phyloP scores from a whole-genome alignment of 1,140 invertebrate species.

The Drosophila miranda region DNA sequence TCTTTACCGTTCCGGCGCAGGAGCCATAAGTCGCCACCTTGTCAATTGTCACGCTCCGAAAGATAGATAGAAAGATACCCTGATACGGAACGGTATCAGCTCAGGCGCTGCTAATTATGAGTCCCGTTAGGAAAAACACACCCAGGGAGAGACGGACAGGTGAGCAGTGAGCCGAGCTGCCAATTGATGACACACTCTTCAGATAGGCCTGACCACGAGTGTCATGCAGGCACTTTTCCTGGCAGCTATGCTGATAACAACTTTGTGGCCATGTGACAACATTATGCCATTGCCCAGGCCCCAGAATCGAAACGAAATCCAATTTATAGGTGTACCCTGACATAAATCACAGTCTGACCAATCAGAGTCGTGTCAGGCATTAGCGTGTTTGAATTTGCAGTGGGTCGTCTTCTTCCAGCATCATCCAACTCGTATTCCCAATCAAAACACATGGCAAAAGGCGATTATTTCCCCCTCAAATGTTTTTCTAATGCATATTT shows the following conservation, averaged over 20 bases:
- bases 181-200: conserved; percentile 39
- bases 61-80: too few relatives aligned
- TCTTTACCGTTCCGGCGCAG: conserved; percentile 26
- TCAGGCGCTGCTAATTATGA: conserved; percentile 62
- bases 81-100: conserved; percentile 1
- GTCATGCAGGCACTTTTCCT: conserved; percentile 11
- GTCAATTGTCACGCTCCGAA: conserved; percentile 49
- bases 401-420: conserved; percentile 2
- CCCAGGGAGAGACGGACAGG: conserved; percentile 1
- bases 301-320: conserved; percentile 9
- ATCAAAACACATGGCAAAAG: conserved; percentile 27
- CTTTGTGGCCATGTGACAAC: conserved; percentile 25
- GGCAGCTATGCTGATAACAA: conserved; percentile 8
- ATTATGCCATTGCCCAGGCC: conserved; percentile 18
- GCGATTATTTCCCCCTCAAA: background rate
- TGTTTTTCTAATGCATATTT: background rate
- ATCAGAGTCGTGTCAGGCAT: conserved; percentile 42
- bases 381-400: conserved; percentile 11
- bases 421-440: background rate
- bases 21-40: conserved; percentile 51
- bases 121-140: conserved; percentile 17
- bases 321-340: conserved; percentile 57
- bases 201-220: background rate
- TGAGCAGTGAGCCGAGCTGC: conserved; percentile 18
- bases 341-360: conserved; percentile 57